phyloP scores from a whole-genome alignment of 2,113 vertebrate genomes.

The Alethe castanea region DNA sequence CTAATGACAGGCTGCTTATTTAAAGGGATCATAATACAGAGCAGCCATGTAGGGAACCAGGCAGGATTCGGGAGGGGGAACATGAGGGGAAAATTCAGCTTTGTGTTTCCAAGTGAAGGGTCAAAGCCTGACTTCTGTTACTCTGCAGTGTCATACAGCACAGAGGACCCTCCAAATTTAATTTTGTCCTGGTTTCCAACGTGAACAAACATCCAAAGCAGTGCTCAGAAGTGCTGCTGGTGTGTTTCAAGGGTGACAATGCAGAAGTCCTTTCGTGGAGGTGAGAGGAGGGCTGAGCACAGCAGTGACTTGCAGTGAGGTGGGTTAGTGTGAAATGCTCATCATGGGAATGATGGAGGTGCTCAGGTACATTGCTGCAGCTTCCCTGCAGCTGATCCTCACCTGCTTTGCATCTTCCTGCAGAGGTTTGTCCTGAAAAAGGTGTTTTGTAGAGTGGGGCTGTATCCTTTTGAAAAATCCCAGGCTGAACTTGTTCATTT shows the following conservation, averaged over 20 bases:
- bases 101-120: conserved; percentile 40
- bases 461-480: not conserved
- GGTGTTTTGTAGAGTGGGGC: not conserved
- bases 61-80: not conserved
- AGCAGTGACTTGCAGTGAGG: not conserved
- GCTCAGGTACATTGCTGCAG: not conserved
- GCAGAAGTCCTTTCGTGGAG: not conserved
- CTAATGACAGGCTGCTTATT: conserved; percentile 73
- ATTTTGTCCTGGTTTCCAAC: not conserved
- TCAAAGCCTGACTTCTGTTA: conserved; percentile 17
- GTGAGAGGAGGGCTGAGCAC: not conserved
- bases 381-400: not conserved
- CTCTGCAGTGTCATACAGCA: not conserved
- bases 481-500: not conserved
- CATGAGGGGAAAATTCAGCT: conserved; percentile 30
- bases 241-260: not conserved
- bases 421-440: not conserved
- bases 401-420: not conserved
- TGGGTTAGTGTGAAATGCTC: not conserved
- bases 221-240: not conserved
- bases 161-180: not conserved
- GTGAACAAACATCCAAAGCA: not conserved
- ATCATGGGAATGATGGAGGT: not conserved
- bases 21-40: conserved; percentile 71
- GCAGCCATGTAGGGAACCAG: conserved; percentile 56